Percentiles rank a stretch among this genome's conserved stretches.
Conservation (phyloP, 2,113 vertebrate genomes). For the Connochaetes taurinus region DNA sequence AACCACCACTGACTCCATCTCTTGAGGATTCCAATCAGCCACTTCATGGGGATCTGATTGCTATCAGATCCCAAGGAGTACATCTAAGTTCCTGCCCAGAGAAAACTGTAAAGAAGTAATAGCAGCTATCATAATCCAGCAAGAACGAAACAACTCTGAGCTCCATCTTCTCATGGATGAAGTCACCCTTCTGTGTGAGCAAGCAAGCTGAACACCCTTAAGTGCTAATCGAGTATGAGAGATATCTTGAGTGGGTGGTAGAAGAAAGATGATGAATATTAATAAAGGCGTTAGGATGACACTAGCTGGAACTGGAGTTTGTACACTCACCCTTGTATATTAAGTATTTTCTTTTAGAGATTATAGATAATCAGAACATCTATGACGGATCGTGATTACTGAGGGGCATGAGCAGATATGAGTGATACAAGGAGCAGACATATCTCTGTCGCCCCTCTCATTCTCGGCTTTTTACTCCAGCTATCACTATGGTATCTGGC, state of each 20-base stretch:
- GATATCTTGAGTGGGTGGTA: background rate
- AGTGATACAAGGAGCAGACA: background rate
- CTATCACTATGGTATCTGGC: background rate
- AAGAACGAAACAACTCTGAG: background rate
- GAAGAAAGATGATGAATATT: background rate
- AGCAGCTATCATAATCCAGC: background rate
- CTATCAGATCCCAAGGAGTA: background rate
- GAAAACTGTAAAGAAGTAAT: background rate
- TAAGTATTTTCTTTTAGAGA: background rate
- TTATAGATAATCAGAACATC: background rate
- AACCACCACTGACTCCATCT: background rate
- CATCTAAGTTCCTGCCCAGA: background rate
- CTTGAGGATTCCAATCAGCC: background rate
- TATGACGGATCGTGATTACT: background rate
- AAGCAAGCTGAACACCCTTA: background rate
- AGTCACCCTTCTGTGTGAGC: background rate
- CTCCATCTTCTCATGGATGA: background rate
- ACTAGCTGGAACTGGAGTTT: background rate
- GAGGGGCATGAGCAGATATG: background rate
- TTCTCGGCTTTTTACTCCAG: background rate
- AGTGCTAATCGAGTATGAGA: background rate
- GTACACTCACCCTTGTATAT: background rate
- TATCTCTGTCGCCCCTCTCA: background rate
- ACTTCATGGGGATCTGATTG: background rate
- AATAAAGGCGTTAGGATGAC: background rate